Conservation (phyloP, 2,113 vertebrate genomes). For the Myocastor coypus region DNA sequence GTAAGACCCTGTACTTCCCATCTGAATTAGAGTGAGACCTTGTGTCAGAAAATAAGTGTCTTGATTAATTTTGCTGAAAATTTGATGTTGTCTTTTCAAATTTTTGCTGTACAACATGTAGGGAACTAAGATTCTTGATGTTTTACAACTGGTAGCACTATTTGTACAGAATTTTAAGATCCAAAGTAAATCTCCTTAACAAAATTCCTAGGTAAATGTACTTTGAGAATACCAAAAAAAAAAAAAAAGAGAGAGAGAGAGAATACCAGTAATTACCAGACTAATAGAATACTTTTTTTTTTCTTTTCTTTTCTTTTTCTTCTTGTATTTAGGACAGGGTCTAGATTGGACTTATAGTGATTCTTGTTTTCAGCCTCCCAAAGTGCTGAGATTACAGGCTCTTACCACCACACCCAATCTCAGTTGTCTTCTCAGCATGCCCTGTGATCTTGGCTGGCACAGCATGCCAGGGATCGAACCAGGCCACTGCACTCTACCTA, state of each 20-base stretch:
- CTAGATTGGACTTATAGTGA: too few relatives aligned
- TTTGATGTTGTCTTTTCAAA: neutral
- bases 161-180: conserved; percentile 50
- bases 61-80: conserved; percentile 60
- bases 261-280: conserved; percentile 50
- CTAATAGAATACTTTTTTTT: neutral
- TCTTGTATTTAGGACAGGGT: neutral
- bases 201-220: conserved; percentile 51
- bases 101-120: conserved; percentile 40
- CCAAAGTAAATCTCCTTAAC: conserved; percentile 27
- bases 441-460: too few relatives aligned
- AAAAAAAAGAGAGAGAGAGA: too few relatives aligned
- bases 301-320: neutral
- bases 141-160: conserved; percentile 25
- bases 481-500: too few relatives aligned
- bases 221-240: conserved; percentile 54
- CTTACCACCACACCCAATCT: too few relatives aligned
- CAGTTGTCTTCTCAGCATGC: too few relatives aligned
- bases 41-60: neutral
- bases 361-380: too few relatives aligned
- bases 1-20: neutral
- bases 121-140: conserved; percentile 35
- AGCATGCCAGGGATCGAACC: too few relatives aligned
- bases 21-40: neutral
- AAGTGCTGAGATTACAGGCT: too few relatives aligned